Conservation (phyloP, 2,888 invertebrate genomes). For the Byasa hedistus region DNA sequence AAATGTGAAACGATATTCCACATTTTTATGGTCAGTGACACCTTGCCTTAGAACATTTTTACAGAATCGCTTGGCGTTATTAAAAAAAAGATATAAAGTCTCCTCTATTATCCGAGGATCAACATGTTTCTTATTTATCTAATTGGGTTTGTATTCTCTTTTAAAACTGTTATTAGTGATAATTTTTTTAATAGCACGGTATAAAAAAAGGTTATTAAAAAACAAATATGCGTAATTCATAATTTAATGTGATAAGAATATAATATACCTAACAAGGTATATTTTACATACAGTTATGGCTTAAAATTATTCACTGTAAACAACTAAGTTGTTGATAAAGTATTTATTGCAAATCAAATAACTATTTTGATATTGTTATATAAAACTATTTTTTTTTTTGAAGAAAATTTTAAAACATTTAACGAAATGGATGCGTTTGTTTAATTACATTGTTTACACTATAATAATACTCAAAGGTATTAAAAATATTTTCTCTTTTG, state of each 20-base stretch:
- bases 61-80: too few relatives aligned
- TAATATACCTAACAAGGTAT: slow-evolving; percentile 63
- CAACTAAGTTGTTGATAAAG: slow-evolving; percentile 60
- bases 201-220: slow-evolving; percentile 50
- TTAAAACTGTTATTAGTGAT: too few relatives aligned
- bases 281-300: slow-evolving; percentile 63
- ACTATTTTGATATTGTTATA: slow-evolving; percentile 34
- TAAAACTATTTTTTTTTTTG: slow-evolving; percentile 42
- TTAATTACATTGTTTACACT: slow-evolving; percentile 36
- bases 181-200: too few relatives aligned
- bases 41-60: too few relatives aligned
- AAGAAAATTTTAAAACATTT: slow-evolving; percentile 40
- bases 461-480: slow-evolving; percentile 73
- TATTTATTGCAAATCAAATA: slow-evolving; percentile 41
- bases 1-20: too few relatives aligned
- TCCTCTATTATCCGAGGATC: too few relatives aligned
- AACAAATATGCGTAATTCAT: slow-evolving; percentile 57
- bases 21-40: too few relatives aligned
- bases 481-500: slow-evolving; percentile 68
- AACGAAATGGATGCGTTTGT: slow-evolving; percentile 32
- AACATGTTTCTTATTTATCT: too few relatives aligned
- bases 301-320: slow-evolving; percentile 62
- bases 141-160: too few relatives aligned
- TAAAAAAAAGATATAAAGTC: too few relatives aligned
- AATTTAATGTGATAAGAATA: slow-evolving; percentile 75